phyloP scores from a whole-genome alignment of 2,888 invertebrate species.

The Cataglyphis albicans region DNA sequence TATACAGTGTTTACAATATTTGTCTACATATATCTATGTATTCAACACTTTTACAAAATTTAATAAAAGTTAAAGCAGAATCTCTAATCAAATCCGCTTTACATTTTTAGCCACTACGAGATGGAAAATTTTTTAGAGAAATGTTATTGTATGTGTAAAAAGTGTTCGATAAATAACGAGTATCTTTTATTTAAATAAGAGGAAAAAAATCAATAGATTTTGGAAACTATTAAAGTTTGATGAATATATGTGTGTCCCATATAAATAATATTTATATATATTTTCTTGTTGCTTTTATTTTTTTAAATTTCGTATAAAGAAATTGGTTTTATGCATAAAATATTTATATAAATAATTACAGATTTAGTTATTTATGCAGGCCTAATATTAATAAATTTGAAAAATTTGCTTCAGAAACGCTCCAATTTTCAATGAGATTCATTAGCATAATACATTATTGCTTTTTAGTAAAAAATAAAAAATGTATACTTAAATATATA shows the following conservation, averaged over 20 bases:
- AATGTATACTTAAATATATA: not conserved
- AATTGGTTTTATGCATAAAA: not conserved
- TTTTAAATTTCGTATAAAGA: not conserved
- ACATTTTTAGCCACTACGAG: conserved; percentile 16
- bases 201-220: not conserved
- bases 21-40: conserved; percentile 3
- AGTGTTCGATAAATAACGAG: not conserved
- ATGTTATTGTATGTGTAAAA: not conserved
- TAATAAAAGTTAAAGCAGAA: conserved; percentile 35
- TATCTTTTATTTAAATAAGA: not conserved
- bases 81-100: conserved; percentile 13
- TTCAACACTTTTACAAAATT: conserved; percentile 38
- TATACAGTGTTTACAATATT: not conserved
- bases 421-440: not conserved
- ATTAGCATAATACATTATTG: not conserved
- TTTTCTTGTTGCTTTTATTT: not conserved
- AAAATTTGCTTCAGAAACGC: no score
- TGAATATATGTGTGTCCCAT: not conserved
- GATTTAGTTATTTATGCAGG: not conserved
- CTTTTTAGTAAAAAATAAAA: conserved; percentile 4
- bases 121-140: conserved; percentile 12
- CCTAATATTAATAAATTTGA: no score
- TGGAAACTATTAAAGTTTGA: not conserved
- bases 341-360: not conserved
- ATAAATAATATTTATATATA: not conserved